phyloP scores from a whole-genome alignment of 2,113 vertebrate species.

The Lagopus leucura region DNA sequence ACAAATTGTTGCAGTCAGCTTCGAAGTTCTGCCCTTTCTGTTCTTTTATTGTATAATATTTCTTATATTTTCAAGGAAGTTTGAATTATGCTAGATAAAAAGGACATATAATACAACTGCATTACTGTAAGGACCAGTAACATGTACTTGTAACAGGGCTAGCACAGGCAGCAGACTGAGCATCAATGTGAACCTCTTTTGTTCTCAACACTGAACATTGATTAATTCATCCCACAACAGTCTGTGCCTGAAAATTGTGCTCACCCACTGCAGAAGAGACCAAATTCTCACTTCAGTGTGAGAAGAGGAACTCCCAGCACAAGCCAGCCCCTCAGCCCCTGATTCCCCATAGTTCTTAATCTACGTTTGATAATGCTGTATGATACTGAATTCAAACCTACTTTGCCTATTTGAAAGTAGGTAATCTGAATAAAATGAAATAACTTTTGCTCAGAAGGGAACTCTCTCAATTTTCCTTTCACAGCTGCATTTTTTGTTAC shows the following conservation, averaged over 20 bases:
- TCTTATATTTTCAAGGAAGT: not conserved
- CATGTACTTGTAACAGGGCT: not conserved
- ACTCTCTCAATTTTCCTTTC: conserved; percentile 6
- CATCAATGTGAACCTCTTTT: not conserved
- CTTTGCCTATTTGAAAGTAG: not conserved
- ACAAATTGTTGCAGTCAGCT: not conserved
- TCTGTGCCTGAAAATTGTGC: not conserved
- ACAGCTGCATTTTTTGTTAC: conserved; percentile 1
- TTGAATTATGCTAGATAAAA: not conserved
- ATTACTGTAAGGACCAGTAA: not conserved
- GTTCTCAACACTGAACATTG: not conserved
- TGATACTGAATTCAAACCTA: not conserved
- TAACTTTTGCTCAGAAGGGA: conserved; percentile 2
- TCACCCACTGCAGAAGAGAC: not conserved
- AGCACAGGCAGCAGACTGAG: not conserved
- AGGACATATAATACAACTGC: not conserved
- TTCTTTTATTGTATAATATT: not conserved
- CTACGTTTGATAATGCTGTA: not conserved
- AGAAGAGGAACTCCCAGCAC: not conserved
- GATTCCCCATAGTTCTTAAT: not conserved
- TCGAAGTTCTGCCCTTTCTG: not conserved
- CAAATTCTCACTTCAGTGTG: not conserved
- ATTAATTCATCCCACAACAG: not conserved
- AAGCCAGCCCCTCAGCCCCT: not conserved
- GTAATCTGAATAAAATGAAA: conserved; percentile 10